Percentiles rank a stretch among this genome's conserved stretches.
These are phyloP conservation scores for Spisula solida DNA, from an alignment of 2,888 invertebrate genomes.

Conservation along the genomic window DNA sequence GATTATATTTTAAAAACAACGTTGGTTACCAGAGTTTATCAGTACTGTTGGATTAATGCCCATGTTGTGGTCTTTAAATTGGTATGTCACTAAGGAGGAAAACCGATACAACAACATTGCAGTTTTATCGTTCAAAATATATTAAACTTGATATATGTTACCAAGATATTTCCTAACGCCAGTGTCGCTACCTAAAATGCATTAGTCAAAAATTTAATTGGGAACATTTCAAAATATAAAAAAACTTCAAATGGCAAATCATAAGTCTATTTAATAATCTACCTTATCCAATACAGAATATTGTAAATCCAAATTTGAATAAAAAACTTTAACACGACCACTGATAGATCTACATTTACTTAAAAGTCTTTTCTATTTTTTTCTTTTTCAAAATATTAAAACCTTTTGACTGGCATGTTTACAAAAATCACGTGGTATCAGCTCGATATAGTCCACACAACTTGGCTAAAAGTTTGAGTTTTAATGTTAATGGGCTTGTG, in stretches of 20 bases:
- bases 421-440: background rate
- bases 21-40: too few relatives aligned
- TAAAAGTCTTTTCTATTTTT: background rate
- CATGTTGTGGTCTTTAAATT: too few relatives aligned
- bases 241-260: background rate
- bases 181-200: background rate
- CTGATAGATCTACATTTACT: background rate
- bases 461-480: background rate
- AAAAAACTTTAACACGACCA: background rate
- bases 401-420: background rate
- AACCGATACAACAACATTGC: too few relatives aligned
- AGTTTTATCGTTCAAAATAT: too few relatives aligned
- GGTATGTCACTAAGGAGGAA: too few relatives aligned
- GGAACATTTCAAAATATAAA: background rate
- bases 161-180: too few relatives aligned
- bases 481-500: background rate
- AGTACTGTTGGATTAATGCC: too few relatives aligned
- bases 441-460: background rate
- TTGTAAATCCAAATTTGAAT: background rate
- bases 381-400: background rate
- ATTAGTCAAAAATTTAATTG: background rate
- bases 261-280: background rate
- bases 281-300: background rate
- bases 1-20: too few relatives aligned
- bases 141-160: too few relatives aligned